Base-by-base conservation (phyloP, 1,140 invertebrate genomes). In the Plutomurus gul region DNA sequence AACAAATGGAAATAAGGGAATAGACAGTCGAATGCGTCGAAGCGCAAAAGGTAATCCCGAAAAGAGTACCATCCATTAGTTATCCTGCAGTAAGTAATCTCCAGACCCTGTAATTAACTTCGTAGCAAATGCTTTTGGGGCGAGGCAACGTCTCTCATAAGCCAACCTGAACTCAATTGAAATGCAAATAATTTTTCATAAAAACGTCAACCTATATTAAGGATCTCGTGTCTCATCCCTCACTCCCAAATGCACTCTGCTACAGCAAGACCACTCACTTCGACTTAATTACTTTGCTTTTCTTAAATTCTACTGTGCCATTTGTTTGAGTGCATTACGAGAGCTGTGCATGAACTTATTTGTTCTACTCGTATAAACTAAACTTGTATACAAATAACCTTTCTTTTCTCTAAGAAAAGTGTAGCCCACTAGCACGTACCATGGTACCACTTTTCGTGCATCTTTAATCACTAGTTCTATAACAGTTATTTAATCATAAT, bases 131-230 rank as follows among this genome's bases (percentile, higher is more conserved):
- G 36, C 36, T 30, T 72, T 22, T 22, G 70, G 70, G 70, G 70
- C 70, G 70, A 72, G 70, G 8, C 70, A 5, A 33, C 37, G 70
- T 72, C 70, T 20, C 20, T 72, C 37, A 30, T 22, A 43, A 40
- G 70, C 18, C 36, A 72, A 22, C 56, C 56, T 30, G 27, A 65
- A 65, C 27, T 33, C 10, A 43, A 72, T 72, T 72, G 37, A 72
- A 72, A 72, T 72, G 70, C 70, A 72, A 72, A 72, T 72, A 72
- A 39, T 72, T 72, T 72, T 72, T 43, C 70, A 72, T 43, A 39
- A 72, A 40, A 39, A 43, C 36, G 20, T 43, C 70, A 72, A 43
- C 70, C 40, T 8, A 22, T 10, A 72, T 72, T 72, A 72, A 16
- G n/a, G 7, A 36, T 13, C 27, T 5, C 56, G 10, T 65, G 22